Evolutionary conservation across 2,888 invertebrate genomes (phyloP).

Genomic region (Tenodera sinensis): DNA sequence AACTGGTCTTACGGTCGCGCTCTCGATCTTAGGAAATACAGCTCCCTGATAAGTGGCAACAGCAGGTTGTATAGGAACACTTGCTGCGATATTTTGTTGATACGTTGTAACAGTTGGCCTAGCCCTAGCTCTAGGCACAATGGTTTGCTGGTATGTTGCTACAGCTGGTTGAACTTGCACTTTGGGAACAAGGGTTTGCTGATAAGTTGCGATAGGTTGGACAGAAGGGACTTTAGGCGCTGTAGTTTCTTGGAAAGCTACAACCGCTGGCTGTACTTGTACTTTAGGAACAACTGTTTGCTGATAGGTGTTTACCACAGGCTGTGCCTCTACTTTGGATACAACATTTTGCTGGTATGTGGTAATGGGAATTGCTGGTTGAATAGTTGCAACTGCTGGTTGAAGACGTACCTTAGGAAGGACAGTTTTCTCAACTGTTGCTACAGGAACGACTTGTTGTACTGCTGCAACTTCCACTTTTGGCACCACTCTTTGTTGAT

Average conservation of each 20-base stretch:
- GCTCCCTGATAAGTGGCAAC: background rate
- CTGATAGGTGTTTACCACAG: background rate
- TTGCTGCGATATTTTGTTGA: background rate
- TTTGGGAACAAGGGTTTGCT: background rate
- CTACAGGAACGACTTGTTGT: background rate
- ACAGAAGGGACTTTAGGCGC: background rate
- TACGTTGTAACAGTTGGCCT: background rate
- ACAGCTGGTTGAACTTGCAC: background rate
- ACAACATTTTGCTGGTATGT: background rate
- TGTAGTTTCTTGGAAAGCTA: background rate
- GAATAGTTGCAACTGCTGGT: slow-evolving; percentile 4
- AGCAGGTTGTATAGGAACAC: background rate
- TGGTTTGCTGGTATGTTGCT: background rate
- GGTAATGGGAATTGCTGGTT: background rate
- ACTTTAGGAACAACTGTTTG: background rate
- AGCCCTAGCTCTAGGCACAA: background rate
- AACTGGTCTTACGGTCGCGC: background rate
- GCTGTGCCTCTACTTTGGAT: background rate
- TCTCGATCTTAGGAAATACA: background rate
- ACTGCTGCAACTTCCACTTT: background rate
- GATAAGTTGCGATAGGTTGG: background rate
- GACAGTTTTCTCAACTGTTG: background rate
- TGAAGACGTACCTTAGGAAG: background rate
- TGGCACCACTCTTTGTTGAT: background rate
- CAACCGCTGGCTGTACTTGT: background rate